These are phyloP conservation scores for Andrena chrysosceles DNA, from an alignment of 2,888 invertebrate genomes.

Conservation along the genomic window DNA sequence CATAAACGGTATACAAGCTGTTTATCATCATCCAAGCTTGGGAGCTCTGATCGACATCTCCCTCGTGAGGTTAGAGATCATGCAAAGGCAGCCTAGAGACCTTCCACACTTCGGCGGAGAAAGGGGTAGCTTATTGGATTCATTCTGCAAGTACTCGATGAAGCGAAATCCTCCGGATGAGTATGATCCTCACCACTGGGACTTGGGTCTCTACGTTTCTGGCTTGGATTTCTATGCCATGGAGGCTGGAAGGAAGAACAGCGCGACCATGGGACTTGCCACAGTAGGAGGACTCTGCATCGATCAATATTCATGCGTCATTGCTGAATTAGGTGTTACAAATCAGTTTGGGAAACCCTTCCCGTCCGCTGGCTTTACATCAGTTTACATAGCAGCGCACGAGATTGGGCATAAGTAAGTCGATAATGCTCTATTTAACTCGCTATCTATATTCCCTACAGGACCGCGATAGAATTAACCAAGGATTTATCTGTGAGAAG, in stretches of 20 bases:
- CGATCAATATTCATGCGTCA: constrained; percentile 90
- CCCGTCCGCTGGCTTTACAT: constrained; percentile 93
- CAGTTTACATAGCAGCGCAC: constrained; percentile 93
- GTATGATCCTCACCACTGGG: constrained; percentile 91
- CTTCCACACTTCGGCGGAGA: constrained; percentile 89
- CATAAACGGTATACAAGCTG: constrained; percentile 91
- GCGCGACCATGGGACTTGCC: constrained; percentile 93
- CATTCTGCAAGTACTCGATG: constrained; percentile 91
- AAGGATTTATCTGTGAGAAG: constrained; percentile 82
- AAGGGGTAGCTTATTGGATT: constrained; percentile 89
- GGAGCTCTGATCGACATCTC: constrained; percentile 89
- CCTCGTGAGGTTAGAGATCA: constrained; percentile 90
- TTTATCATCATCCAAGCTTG: constrained; percentile 92
- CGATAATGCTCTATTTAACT: neutral
- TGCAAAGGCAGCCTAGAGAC: constrained; percentile 88
- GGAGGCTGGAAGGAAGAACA: constrained; percentile 88
- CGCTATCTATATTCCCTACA: neutral
- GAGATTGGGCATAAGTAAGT: constrained; percentile 94
- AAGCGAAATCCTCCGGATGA: constrained; percentile 89
- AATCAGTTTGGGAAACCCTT: constrained; percentile 91
- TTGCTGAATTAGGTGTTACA: constrained; percentile 91
- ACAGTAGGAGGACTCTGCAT: constrained; percentile 92
- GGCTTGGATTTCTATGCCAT: constrained; percentile 92
- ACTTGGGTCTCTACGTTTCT: constrained; percentile 91
- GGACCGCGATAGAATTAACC: neutral